Evolutionary conservation across 2,113 vertebrate species (phyloP), one percentile per base, ranked within the genome.

Genomic region (Andinoacara biseriatus): DNA sequence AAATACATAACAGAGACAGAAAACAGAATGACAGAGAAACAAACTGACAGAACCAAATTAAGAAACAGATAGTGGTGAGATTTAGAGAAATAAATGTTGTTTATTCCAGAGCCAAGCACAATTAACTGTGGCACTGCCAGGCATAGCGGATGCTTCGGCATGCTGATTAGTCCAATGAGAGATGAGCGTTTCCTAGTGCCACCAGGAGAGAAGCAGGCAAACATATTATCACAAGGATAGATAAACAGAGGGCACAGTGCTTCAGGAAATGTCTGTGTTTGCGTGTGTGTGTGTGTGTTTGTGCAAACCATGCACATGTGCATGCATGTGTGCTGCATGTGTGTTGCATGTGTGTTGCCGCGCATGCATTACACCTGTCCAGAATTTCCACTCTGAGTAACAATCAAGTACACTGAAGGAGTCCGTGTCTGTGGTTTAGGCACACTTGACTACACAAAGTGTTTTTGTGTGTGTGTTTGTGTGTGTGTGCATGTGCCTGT

Each of bases 41-140:
- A 86, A 87, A 90, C 56, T 60, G 83, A 90, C 84, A 88, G 85
- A 92, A 86, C 86, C 83, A 86, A 77, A 89, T 84, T 85, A 85
- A 85, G 89, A 87, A 87, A 92, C 84, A 88, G 81, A 84, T 75
- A 83, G 85, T 89, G 84, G 88, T 87, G 89, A 88, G 88, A 90
- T 91, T 77, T 69, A 84, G 85, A 90, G 85, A 91, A 90, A 93
- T 92, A 89, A 93, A 93, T 92, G 90, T 90, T 93, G 91, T 93
- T 93, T 90, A 94, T 94, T 91, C 92, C 88, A 78, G 87, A 92
- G 91, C 91, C 80, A 90, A 94, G 93, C 93, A 90, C 91, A 94
- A 95, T 95, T 95, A 94, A 95, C 92, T 86, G 83, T 84, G 92
- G 91, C 87, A 93, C 95, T 94, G 92, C 90, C 83, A 89, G 94